Conservation (phyloP, 2,113 vertebrate genomes). For the Phyllostomus hastatus region DNA sequence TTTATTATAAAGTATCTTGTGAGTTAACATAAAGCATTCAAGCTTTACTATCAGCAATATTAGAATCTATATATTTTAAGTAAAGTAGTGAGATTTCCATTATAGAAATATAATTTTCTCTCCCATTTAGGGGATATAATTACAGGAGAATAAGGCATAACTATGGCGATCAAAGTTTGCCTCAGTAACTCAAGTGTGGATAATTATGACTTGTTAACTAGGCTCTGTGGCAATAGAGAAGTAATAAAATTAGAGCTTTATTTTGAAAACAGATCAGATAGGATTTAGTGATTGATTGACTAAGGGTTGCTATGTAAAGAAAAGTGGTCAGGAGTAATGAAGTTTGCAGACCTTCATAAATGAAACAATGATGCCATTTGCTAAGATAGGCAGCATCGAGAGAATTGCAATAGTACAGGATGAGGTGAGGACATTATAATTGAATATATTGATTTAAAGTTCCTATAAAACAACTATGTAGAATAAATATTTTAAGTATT, state of each 20-base stretch:
- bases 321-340: not conserved
- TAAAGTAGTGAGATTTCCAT: not conserved
- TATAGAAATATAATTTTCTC: not conserved
- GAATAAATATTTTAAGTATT: not conserved
- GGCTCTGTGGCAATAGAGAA: not conserved
- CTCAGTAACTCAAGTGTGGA: not conserved
- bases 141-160: not conserved
- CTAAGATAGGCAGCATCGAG: not conserved
- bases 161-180: not conserved
- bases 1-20: not conserved
- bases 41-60: not conserved
- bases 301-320: not conserved
- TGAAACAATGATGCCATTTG: not conserved
- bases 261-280: not conserved
- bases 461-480: not conserved
- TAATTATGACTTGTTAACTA: not conserved
- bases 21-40: not conserved
- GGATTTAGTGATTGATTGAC: not conserved
- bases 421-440: not conserved
- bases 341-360: not conserved
- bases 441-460: not conserved
- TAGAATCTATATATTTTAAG: not conserved
- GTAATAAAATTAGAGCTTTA: not conserved
- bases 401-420: not conserved
- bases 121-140: not conserved